A percentile compares a stretch with the other conserved stretches of the same genome.
Evolutionary conservation across 2,113 vertebrate species (phyloP).

Genomic region (Rhinogobius similis): DNA sequence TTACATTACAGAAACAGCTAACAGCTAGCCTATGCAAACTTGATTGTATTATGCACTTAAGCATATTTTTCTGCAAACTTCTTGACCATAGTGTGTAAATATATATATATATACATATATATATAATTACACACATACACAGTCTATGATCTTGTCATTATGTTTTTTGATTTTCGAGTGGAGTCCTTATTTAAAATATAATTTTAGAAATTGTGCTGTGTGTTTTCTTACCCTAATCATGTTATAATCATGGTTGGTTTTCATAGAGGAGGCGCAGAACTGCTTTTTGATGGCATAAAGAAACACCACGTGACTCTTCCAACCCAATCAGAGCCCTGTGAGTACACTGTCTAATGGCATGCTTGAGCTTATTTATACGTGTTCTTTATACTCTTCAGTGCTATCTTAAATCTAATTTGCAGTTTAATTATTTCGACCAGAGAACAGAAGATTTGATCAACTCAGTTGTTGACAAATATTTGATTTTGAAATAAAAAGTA

Average conservation of each 20-base stretch:
- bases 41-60: not conserved
- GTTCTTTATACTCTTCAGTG: not conserved
- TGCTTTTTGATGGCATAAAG: constrained; percentile 91
- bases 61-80: too few species aligned
- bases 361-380: too few species aligned
- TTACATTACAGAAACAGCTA: not conserved
- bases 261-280: constrained; percentile 91
- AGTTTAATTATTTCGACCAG: not conserved
- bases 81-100: too few species aligned
- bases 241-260: constrained; percentile 11
- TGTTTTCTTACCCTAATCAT: not conserved
- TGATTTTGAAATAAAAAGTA: not conserved
- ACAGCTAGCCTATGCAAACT: not conserved
- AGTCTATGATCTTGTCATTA: too few species aligned
- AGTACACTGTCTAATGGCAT: constrained; percentile 76
- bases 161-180: too few species aligned
- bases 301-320: constrained; percentile 91
- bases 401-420: not conserved
- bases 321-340: constrained; percentile 88
- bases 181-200: too few species aligned
- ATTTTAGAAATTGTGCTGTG: not conserved
- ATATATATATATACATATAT: too few species aligned
- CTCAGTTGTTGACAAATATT: not conserved
- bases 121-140: too few species aligned
- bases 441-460: not conserved